These are phyloP conservation scores for Cremastinae sp. DNA, from an alignment of 2,888 invertebrate species.

Conservation along the genomic window DNA sequence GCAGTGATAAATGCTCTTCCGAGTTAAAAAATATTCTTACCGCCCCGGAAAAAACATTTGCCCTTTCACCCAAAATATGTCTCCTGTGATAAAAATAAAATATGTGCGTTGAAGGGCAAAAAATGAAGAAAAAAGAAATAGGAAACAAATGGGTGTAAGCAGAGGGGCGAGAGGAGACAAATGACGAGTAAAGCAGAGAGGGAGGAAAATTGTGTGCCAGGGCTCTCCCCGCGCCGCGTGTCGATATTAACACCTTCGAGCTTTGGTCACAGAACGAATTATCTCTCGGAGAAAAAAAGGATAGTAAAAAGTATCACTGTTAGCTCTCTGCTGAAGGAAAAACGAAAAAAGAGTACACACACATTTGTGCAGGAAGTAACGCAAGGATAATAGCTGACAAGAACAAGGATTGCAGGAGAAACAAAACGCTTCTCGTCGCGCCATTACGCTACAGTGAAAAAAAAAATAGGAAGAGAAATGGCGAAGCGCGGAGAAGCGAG, in stretches of 20 bases:
- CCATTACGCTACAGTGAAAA: slow-evolving; percentile 43
- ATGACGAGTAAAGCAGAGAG: slow-evolving; percentile 19
- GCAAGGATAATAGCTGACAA: neutral
- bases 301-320: slow-evolving; percentile 19
- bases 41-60: too few relatives aligned
- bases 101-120: neutral
- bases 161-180: neutral
- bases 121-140: neutral
- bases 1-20: too few relatives aligned
- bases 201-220: slow-evolving; percentile 15
- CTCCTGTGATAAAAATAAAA: too few relatives aligned
- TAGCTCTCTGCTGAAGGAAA: slow-evolving; percentile 14
- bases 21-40: too few relatives aligned
- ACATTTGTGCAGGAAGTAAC: neutral
- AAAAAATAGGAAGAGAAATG: slow-evolving; percentile 28
- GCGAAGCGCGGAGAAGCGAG: slow-evolving; percentile 26
- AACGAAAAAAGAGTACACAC: slow-evolving; percentile 19
- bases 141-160: neutral
- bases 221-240: slow-evolving; percentile 33
- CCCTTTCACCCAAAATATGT: too few relatives aligned
- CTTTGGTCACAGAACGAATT: slow-evolving; percentile 61
- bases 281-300: slow-evolving; percentile 40
- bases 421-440: slow-evolving; percentile 40
- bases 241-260: slow-evolving; percentile 64
- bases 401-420: slow-evolving; percentile 5